phyloP scores from a whole-genome alignment of 2,888 invertebrate species.

The Megalurothrips usitatus region DNA sequence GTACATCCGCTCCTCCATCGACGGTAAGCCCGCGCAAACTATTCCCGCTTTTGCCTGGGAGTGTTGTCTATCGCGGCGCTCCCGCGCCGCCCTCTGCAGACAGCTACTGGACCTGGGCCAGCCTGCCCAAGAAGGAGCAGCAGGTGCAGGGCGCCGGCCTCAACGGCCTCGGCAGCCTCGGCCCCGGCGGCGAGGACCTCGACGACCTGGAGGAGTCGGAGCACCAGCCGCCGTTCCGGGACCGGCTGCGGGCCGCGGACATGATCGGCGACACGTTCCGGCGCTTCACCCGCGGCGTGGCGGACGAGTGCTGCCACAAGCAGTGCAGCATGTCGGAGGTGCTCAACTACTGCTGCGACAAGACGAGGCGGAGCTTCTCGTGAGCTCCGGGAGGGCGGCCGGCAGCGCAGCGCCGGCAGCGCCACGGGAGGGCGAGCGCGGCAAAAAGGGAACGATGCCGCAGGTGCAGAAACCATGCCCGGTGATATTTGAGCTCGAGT shows the following conservation, averaged over 20 bases:
- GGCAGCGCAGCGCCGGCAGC: background rate
- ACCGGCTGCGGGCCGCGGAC: conserved; percentile 7
- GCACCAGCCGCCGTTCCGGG: conserved; percentile 25
- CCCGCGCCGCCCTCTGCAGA: background rate
- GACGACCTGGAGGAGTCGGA: conserved; percentile 4
- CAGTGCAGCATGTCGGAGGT: background rate
- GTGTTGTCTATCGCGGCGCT: too few species aligned
- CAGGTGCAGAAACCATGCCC: too few species aligned
- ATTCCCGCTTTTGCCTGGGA: too few species aligned
- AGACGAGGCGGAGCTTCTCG: background rate
- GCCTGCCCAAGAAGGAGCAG: background rate
- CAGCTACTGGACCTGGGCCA: conserved; percentile 17
- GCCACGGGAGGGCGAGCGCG: background rate
- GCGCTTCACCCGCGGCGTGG: conserved; percentile 14
- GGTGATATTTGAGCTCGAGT: too few species aligned
- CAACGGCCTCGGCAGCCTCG: background rate
- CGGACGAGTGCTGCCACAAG: conserved; percentile 23
- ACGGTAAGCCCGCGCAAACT: background rate
- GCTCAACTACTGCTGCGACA: conserved; percentile 8
- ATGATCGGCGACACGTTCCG: conserved; percentile 15
- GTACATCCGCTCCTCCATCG: background rate
- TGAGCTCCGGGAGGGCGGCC: background rate
- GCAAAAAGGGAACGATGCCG: too few species aligned
- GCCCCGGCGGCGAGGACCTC: background rate
- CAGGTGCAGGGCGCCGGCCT: background rate